These are phyloP conservation scores for Eustalomyia histrio DNA, from an alignment of 2,888 invertebrate genomes.

Conservation along the genomic window DNA sequence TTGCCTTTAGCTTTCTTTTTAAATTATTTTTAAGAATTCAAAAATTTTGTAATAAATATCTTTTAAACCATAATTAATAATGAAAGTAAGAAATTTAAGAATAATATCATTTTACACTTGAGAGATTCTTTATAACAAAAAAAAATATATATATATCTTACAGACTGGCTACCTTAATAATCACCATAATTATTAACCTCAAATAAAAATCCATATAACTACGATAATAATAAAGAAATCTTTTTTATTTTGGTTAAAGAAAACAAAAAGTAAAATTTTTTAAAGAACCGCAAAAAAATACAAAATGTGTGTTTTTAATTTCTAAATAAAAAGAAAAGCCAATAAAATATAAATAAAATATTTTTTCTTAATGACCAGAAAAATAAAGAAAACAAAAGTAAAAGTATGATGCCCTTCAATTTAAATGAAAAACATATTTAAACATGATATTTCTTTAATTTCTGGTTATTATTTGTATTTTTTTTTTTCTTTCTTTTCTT, in stretches of 20 bases:
- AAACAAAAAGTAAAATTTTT: conserved; percentile 7
- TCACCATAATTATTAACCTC: conserved; percentile 1
- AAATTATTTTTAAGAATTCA: background rate
- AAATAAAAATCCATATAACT: background rate
- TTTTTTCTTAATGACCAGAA: background rate
- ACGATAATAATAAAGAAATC: background rate
- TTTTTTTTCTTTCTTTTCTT: background rate
- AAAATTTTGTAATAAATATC: background rate
- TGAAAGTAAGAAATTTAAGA: background rate
- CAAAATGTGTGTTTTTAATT: background rate
- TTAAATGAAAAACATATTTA: background rate
- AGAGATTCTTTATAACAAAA: background rate
- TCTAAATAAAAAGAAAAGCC: background rate
- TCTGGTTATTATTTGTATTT: background rate
- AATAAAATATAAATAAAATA: too few relatives aligned
- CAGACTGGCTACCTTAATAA: background rate
- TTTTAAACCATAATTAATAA: conserved; percentile 3
- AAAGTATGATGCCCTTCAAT: conserved; percentile 48
- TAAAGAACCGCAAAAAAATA: conserved; percentile 3
- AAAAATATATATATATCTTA: too few relatives aligned
- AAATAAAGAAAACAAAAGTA: conserved; percentile 41
- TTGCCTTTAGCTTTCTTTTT: background rate
- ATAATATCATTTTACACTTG: conserved; percentile 7
- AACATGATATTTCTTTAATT: background rate
- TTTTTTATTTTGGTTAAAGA: background rate